A percentile compares a stretch with the other conserved stretches of the same genome.
Evolutionary conservation across 2,113 vertebrate genomes (phyloP).

Genomic region (Myotis brandtii): DNA sequence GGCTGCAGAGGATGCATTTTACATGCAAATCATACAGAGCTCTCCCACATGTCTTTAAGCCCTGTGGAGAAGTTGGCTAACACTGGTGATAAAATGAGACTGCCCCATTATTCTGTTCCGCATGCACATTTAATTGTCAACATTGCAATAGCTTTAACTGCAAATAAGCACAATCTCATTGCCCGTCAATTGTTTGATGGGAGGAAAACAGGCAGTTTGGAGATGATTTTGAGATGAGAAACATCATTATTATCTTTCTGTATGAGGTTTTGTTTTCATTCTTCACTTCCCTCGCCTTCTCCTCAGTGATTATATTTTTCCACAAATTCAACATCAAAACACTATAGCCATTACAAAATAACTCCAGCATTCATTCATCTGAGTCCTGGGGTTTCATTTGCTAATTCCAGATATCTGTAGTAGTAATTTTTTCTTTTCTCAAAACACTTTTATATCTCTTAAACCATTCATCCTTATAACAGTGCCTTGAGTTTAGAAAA

Average conservation of each 20-base stretch:
- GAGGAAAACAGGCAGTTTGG: constrained; percentile 79
- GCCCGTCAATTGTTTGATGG: constrained; percentile 81
- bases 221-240: constrained; percentile 73
- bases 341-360: constrained; percentile 30
- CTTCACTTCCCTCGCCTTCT: constrained; percentile 32
- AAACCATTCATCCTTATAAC: background rate
- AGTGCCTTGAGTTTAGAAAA: background rate
- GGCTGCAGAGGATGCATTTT: background rate
- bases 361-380: constrained; percentile 15
- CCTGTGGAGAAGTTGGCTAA: constrained; percentile 76
- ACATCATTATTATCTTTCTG: constrained; percentile 70
- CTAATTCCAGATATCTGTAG: constrained; percentile 27
- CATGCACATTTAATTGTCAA: constrained; percentile 84
- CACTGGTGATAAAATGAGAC: constrained; percentile 78
- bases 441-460: background rate
- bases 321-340: constrained; percentile 62
- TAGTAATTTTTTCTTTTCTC: constrained; percentile 12
- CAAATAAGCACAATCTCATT: constrained; percentile 85
- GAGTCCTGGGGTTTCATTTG: constrained; percentile 28
- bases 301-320: constrained; percentile 60
- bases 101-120: constrained; percentile 77
- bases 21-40: background rate
- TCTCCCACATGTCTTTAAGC: background rate
- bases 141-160: constrained; percentile 83
- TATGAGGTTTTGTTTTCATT: constrained; percentile 65